phyloP scores from a whole-genome alignment of 2,888 invertebrate genomes.

The Stegophylla sp. region DNA sequence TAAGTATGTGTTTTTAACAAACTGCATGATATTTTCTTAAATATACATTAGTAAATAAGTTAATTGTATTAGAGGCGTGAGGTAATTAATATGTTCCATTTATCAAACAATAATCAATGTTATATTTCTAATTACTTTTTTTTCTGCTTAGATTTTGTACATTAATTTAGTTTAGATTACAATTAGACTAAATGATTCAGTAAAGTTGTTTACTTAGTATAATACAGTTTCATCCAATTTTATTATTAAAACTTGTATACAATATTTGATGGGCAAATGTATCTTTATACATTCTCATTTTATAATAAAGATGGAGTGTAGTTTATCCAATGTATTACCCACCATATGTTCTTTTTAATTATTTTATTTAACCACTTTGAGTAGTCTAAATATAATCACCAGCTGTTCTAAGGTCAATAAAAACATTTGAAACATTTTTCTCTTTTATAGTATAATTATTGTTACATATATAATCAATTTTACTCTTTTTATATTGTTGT shows the following conservation, averaged over 20 bases:
- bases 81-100: neutral
- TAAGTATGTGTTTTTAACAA: neutral
- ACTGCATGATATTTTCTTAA: neutral
- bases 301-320: neutral
- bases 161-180: too few species aligned
- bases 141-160: too few species aligned
- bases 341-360: neutral
- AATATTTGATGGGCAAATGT: neutral
- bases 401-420: conserved; percentile 15
- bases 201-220: too few species aligned
- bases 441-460: neutral
- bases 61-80: neutral
- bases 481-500: too few species aligned
- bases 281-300: neutral
- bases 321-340: conserved; percentile 2
- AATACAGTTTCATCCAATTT: too few species aligned
- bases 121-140: too few species aligned
- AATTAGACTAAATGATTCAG: too few species aligned
- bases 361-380: conserved; percentile 3
- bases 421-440: neutral
- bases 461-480: neutral
- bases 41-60: neutral
- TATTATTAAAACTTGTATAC: too few species aligned
- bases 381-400: conserved; percentile 1
- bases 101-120: too few species aligned